Evolutionary conservation across 1,140 invertebrate genomes (phyloP).

Genomic region (Saccostrea glomerata): DNA sequence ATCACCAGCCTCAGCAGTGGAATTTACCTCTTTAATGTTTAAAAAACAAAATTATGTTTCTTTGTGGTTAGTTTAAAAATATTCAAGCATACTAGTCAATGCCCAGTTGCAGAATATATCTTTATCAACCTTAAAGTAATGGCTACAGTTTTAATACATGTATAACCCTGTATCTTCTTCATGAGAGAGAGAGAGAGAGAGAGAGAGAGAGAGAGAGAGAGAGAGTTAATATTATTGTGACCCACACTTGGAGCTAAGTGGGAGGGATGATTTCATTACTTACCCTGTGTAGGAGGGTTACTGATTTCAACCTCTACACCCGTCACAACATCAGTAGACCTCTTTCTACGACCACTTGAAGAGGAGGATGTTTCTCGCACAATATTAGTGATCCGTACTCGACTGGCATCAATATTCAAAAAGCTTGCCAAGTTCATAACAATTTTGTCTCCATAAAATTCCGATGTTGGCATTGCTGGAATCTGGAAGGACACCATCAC

Average conservation of each 20-base stretch:
- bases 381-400: constrained; percentile 68
- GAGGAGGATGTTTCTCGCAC: constrained; percentile 53
- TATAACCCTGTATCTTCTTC: no score
- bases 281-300: constrained; percentile 55
- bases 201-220: no score
- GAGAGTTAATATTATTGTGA: no score
- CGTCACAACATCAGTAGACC: constrained; percentile 8
- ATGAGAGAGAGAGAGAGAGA: no score
- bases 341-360: constrained; percentile 54
- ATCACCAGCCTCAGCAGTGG: not conserved
- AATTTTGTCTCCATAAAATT: constrained; percentile 73
- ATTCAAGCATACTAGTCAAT: no score
- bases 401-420: constrained; percentile 63
- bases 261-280: not conserved
- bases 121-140: no score
- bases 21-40: not conserved
- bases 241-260: no score
- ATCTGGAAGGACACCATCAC: constrained; percentile 65
- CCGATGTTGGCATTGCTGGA: constrained; percentile 65
- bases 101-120: no score
- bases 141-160: no score
- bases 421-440: constrained; percentile 71
- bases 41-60: not conserved
- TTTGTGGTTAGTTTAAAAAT: no score
- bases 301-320: constrained; percentile 60